phyloP scores from a whole-genome alignment of 2,113 vertebrate genomes.

The Lophochroa leadbeateri region DNA sequence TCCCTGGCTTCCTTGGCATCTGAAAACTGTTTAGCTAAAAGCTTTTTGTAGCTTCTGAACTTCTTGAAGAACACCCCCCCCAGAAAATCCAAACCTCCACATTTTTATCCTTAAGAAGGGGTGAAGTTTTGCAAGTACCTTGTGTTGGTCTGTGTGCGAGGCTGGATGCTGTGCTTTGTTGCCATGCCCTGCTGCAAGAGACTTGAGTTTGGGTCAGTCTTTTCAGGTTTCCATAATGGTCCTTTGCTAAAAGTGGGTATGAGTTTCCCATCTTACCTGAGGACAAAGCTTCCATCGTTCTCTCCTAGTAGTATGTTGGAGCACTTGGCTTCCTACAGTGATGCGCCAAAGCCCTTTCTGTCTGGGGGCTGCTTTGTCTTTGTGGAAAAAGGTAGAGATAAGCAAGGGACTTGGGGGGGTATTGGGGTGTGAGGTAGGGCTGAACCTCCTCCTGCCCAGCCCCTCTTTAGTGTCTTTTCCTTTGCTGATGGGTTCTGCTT shows the following conservation, averaged over 20 bases:
- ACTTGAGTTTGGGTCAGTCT: background rate
- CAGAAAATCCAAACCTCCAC: background rate
- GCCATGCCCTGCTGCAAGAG: background rate
- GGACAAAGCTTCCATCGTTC: background rate
- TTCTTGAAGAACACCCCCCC: background rate
- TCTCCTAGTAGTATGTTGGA: background rate
- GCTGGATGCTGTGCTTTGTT: background rate
- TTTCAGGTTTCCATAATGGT: background rate
- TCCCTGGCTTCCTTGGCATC: background rate
- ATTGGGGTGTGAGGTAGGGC: background rate
- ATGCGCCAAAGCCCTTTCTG: background rate
- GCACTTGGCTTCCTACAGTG: background rate
- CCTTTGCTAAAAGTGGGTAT: background rate
- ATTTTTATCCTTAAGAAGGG: background rate
- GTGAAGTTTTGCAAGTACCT: background rate
- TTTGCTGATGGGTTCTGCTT: background rate
- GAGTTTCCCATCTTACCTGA: background rate
- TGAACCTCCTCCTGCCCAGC: background rate
- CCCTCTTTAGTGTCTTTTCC: background rate
- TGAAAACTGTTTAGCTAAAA: background rate
- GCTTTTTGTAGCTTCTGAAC: background rate
- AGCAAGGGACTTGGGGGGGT: background rate
- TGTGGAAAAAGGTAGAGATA: background rate
- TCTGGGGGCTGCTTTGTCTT: background rate
- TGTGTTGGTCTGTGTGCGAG: background rate